These are phyloP conservation scores for Nomia melanderi DNA, from an alignment of 1,140 invertebrate species.

Conservation along the genomic window DNA sequence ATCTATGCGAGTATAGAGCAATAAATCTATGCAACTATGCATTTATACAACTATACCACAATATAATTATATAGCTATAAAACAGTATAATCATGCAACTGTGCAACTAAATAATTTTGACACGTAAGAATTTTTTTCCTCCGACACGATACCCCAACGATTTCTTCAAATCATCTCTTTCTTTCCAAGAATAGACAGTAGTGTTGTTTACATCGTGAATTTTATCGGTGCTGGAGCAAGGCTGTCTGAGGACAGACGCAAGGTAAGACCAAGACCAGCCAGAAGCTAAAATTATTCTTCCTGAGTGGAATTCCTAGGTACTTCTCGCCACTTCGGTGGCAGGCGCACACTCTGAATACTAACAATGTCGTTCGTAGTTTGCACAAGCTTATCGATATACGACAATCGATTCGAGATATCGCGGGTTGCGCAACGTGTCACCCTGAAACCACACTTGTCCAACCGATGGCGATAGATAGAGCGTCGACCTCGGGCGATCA, in stretches of 20 bases:
- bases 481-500: slow-evolving; percentile 34
- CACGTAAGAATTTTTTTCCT: too few species aligned
- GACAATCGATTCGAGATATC: slow-evolving; percentile 58
- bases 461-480: too few species aligned
- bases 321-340: slow-evolving; percentile 2
- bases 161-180: background rate
- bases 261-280: too few species aligned
- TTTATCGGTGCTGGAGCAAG: slow-evolving; percentile 16
- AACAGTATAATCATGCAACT: too few species aligned
- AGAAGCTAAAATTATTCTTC: slow-evolving; percentile 35
- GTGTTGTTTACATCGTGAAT: background rate
- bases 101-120: too few species aligned
- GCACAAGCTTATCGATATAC: slow-evolving; percentile 49
- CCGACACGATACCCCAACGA: too few species aligned
- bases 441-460: slow-evolving; percentile 52
- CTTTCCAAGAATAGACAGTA: background rate
- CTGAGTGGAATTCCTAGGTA: slow-evolving; percentile 35
- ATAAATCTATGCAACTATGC: too few species aligned
- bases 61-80: too few species aligned
- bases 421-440: slow-evolving; percentile 59
- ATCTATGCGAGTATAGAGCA: too few species aligned
- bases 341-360: slow-evolving; percentile 45
- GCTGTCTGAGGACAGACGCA: background rate
- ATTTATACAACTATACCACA: too few species aligned
- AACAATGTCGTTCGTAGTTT: slow-evolving; percentile 27